A percentile compares a stretch with the other conserved stretches of the same genome.
Evolutionary conservation across 1,140 invertebrate species (phyloP).

Genomic region (Drosophila sp.): DNA sequence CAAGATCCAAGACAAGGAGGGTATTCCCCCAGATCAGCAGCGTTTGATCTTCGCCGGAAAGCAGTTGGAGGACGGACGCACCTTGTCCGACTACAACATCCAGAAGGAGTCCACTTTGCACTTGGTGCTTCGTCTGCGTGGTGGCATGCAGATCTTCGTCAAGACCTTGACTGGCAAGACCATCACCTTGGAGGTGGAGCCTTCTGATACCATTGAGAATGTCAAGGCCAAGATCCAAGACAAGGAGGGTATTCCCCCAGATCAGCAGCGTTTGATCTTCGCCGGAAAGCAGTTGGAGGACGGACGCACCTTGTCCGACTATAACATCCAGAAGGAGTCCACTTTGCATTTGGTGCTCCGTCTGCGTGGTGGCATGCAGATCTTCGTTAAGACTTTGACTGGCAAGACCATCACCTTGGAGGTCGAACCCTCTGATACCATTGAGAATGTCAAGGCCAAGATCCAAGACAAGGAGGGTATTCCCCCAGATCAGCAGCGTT

Average conservation of each 20-base stretch:
- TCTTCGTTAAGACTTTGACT: conserved; percentile 92
- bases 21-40: conserved; percentile 90
- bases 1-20: conserved; percentile 90
- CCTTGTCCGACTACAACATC: conserved; percentile 92
- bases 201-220: conserved; percentile 91
- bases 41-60: conserved; percentile 88
- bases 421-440: conserved; percentile 92
- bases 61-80: conserved; percentile 90
- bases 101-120: conserved; percentile 96
- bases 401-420: conserved; percentile 93
- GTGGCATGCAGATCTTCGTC: conserved; percentile 93
- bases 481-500: conserved; percentile 89
- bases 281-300: conserved; percentile 91
- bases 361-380: conserved; percentile 92
- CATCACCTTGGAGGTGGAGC: conserved; percentile 90
- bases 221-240: conserved; percentile 93
- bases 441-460: conserved; percentile 93
- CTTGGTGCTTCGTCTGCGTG: conserved; percentile 91
- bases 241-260: conserved; percentile 89
- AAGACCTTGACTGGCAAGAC: conserved; percentile 91
- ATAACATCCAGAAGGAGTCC: conserved; percentile 95
- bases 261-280: conserved; percentile 89
- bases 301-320: conserved; percentile 87
- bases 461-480: conserved; percentile 91
- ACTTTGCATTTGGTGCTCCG: conserved; percentile 94